Evolutionary conservation across 2,797 vertebrate species (phyloP).

Genomic region (Pipistrellus pipistrellus): DNA sequence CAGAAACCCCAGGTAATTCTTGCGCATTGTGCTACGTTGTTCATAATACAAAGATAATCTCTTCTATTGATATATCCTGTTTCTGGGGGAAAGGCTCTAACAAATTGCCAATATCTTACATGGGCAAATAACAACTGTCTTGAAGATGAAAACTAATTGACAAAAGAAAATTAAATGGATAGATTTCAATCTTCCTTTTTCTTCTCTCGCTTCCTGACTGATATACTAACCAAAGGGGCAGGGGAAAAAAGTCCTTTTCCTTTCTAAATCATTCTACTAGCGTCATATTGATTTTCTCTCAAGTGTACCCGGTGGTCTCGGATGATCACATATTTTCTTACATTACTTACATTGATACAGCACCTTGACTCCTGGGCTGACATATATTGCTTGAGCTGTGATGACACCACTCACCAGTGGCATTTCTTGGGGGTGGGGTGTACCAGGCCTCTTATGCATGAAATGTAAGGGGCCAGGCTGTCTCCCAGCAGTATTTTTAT

Average conservation of each 20-base stretch:
- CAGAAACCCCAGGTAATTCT: neutral
- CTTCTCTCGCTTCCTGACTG: slow-evolving; percentile 63
- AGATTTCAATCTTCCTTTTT: slow-evolving; percentile 34
- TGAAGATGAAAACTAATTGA: slow-evolving; percentile 64
- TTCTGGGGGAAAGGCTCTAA: slow-evolving; percentile 24
- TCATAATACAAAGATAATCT: slow-evolving; percentile 33
- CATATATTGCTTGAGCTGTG: slow-evolving; percentile 18
- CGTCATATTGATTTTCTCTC: slow-evolving; percentile 79
- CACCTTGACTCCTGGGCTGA: slow-evolving; percentile 62
- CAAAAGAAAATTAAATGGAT: neutral
- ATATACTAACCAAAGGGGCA: neutral
- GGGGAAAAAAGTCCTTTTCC: neutral
- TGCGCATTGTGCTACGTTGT: neutral
- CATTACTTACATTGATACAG: slow-evolving; percentile 54
- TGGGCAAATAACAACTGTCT: slow-evolving; percentile 16
- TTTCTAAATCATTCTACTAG: slow-evolving; percentile 55
- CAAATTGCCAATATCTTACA: neutral
- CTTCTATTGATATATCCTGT: neutral
- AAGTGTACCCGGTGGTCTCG: slow-evolving; percentile 58
- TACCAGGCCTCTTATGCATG: neutral
- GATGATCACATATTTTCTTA: slow-evolving; percentile 57
- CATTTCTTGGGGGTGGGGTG: slow-evolving; percentile 42
- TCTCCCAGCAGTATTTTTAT: neutral
- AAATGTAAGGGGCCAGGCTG: neutral
- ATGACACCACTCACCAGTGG: slow-evolving; percentile 24